Evolutionary conservation across 2,113 vertebrate genomes (phyloP), one percentile per base, ranked within the genome.

Genomic region (Nipponia nippon): DNA sequence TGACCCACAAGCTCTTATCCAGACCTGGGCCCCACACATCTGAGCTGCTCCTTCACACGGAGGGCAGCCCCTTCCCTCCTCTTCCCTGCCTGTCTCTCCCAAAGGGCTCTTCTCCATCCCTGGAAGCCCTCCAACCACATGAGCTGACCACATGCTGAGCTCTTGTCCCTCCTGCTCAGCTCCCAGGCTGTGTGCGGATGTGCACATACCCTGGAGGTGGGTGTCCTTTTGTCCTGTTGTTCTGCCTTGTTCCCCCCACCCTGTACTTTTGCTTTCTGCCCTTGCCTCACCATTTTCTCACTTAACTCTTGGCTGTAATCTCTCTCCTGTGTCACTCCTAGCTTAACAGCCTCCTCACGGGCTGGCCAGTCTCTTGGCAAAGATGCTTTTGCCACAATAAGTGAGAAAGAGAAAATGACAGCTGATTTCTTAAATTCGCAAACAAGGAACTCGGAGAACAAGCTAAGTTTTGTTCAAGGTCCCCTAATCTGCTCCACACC

Each of bases 91-190:
- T 19, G 21, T 8, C 27, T 17, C 36, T 80, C 18, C 50, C 40
- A 21, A 81, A 81, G 27, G 50, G 8, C 21, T 63, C 1, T 0
- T 36, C 53, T 58, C 42, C 65, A 44, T 50, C 4, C 2, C 0
- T 17, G 3, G 2, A 55, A 85, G 50, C 46, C 20, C 12, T 29
- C 15, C 30, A 55, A 47, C 4, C 14, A 36, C 13, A 20, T 8
- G 4, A 76, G 49, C 38, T 36, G 32, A 36, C 19, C 26, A 58
- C 20, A 46, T 17, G 27, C 7, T 49, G 34, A 85, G 42, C 11
- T 70, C 29, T 46, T 7, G 1, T 15, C 6, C 12, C 23, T 71
- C 4, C 29, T 84, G 65, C 63, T 75, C 32, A 11, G 3, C 42
- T 62, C 32, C 14, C 34, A 72, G 36, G 27, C 46, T 65, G 25